A percentile compares a stretch with the other conserved stretches of the same genome.
Conservation (phyloP, 1,140 invertebrate genomes). For the Listronotus oregonensis region DNA sequence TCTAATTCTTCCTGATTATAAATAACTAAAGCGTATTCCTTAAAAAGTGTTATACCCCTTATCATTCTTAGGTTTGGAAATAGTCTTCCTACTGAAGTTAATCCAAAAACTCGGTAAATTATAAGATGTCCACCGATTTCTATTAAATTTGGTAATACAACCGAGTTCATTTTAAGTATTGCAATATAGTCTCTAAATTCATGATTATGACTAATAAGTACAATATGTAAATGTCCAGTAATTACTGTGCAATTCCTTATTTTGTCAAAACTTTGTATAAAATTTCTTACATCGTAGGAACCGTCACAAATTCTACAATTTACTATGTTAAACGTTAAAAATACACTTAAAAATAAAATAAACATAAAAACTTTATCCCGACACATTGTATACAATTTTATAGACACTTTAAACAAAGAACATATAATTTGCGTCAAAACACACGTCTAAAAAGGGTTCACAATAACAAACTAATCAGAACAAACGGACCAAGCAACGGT, state of each 20-base stretch:
- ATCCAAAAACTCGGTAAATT: slow-evolving; percentile 73
- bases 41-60: slow-evolving; percentile 81
- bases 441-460: too few relatives aligned
- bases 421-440: too few relatives aligned
- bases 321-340: too few relatives aligned
- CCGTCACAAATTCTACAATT: not conserved
- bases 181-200: not conserved
- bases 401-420: too few relatives aligned
- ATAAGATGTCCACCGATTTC: slow-evolving; percentile 77
- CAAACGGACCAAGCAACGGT: too few relatives aligned
- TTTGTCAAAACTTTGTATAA: not conserved
- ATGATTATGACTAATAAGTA: not conserved
- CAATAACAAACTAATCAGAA: too few relatives aligned
- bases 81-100: slow-evolving; percentile 76
- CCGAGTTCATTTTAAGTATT: not conserved
- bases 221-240: slow-evolving; percentile 5
- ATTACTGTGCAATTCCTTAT: slow-evolving; percentile 5
- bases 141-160: slow-evolving; percentile 64
- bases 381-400: too few relatives aligned
- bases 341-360: too few relatives aligned
- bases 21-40: slow-evolving; percentile 88
- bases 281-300: not conserved
- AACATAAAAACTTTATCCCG: too few relatives aligned
- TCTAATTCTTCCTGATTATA: slow-evolving; percentile 68
- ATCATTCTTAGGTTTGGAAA: slow-evolving; percentile 95